Evolutionary conservation across 1,140 invertebrate species (phyloP).

Genomic region (Caerostris extrusa): DNA sequence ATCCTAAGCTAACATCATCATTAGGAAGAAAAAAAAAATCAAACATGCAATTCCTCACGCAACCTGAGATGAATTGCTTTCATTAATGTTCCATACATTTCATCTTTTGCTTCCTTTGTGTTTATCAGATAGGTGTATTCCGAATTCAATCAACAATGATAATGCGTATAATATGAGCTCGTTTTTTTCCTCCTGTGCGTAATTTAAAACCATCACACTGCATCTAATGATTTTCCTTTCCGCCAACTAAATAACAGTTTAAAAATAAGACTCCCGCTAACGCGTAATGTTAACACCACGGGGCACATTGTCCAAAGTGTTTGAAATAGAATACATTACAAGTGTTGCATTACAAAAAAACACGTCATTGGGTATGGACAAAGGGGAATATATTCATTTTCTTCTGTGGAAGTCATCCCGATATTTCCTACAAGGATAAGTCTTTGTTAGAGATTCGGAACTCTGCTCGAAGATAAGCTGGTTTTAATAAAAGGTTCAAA

Average conservation of each 20-base stretch:
- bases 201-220: slow-evolving; percentile 3
- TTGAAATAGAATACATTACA: not conserved
- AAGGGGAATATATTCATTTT: not conserved
- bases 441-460: slow-evolving; percentile 6
- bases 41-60: no score
- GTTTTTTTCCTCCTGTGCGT: not conserved
- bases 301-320: not conserved
- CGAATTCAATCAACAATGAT: slow-evolving; percentile 14
- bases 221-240: slow-evolving; percentile 2
- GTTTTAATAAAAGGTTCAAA: slow-evolving; percentile 8
- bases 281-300: not conserved
- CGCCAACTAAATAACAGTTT: not conserved
- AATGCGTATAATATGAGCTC: not conserved
- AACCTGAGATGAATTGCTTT: not conserved
- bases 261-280: not conserved
- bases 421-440: slow-evolving; percentile 1
- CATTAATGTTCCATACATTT: not conserved
- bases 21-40: no score
- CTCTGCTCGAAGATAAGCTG: not conserved
- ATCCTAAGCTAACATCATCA: no score
- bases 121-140: not conserved
- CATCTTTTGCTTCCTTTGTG: not conserved
- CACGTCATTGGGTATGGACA: not conserved
- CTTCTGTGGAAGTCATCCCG: not conserved
- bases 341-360: not conserved